A percentile compares a stretch with the other conserved stretches of the same genome.
These are phyloP conservation scores for Toxotes chatareus DNA, from an alignment of 2,113 vertebrate genomes.

Conservation along the genomic window DNA sequence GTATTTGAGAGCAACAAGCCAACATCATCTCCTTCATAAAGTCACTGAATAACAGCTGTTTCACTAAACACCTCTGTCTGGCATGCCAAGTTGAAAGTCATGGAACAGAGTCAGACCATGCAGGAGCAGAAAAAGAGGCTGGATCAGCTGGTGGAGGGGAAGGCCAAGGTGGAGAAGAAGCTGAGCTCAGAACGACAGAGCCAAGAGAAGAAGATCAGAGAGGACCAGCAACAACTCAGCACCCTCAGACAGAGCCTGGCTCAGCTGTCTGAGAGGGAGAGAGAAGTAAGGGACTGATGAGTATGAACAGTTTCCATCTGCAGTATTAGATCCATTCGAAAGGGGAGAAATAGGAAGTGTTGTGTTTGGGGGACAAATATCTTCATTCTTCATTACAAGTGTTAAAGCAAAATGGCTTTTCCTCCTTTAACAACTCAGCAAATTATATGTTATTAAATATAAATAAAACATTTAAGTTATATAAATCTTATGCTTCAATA, in stretches of 20 bases:
- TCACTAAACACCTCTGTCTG: slow-evolving; percentile 62
- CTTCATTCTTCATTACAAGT: not conserved
- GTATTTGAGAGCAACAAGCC: not conserved
- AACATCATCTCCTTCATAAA: slow-evolving; percentile 6
- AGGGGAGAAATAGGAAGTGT: not conserved
- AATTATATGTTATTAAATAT: not conserved
- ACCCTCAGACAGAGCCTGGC: slow-evolving; percentile 85
- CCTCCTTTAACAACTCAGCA: not conserved
- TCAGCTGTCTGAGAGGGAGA: slow-evolving; percentile 87
- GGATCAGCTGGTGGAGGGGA: slow-evolving; percentile 86
- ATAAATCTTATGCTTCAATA: not conserved
- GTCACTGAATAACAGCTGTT: slow-evolving; percentile 19
- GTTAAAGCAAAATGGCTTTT: not conserved
- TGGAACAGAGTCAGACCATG: slow-evolving; percentile 88
- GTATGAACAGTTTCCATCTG: not conserved
- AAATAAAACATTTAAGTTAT: not conserved
- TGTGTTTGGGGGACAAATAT: not conserved
- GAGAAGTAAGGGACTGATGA: slow-evolving; percentile 81
- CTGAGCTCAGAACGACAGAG: slow-evolving; percentile 83
- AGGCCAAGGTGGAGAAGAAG: slow-evolving; percentile 85
- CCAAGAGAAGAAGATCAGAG: slow-evolving; percentile 77
- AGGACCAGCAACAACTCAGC: slow-evolving; percentile 80
- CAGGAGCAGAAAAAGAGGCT: slow-evolving; percentile 87
- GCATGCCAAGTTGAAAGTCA: slow-evolving; percentile 86
- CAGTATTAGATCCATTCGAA: not conserved